Conservation (phyloP, 2,113 vertebrate species). For the Amazona guildingii region DNA sequence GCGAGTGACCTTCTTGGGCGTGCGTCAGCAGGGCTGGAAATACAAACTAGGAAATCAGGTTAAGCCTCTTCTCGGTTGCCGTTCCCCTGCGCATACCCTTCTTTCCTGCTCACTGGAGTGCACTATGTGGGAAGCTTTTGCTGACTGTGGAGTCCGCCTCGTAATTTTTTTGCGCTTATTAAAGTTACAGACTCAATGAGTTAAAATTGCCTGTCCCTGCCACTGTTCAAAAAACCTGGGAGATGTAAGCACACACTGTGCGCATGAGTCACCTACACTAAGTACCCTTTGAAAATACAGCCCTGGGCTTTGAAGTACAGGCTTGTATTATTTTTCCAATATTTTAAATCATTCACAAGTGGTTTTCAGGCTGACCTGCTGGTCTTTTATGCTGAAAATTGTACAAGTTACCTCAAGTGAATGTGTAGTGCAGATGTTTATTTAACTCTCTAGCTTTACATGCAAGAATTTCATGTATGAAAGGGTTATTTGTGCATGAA, state of each 20-base stretch:
- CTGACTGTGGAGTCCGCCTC: conserved; percentile 13
- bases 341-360: conserved; percentile 55
- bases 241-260: background rate
- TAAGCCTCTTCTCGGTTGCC: conserved; percentile 43
- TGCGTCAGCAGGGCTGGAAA: conserved; percentile 56
- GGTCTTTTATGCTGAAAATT: conserved; percentile 68
- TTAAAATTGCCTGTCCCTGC: conserved; percentile 20
- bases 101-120: conserved; percentile 19
- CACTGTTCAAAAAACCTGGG: background rate
- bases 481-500: conserved; percentile 70
- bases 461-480: conserved; percentile 48
- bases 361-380: conserved; percentile 47
- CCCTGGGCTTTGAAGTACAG: conserved; percentile 33
- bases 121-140: background rate
- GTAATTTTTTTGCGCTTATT: conserved; percentile 1
- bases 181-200: background rate
- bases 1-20: background rate
- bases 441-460: conserved; percentile 56
- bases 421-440: conserved; percentile 58
- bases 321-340: conserved; percentile 31
- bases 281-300: conserved; percentile 13
- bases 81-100: background rate
- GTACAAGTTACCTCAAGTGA: conserved; percentile 63
- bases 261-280: background rate
- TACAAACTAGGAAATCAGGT: conserved; percentile 62